These are phyloP conservation scores for Ophiothrix spiculata DNA, from an alignment of 35 echinoderm and acorn worm species.

Conservation along the genomic window DNA sequence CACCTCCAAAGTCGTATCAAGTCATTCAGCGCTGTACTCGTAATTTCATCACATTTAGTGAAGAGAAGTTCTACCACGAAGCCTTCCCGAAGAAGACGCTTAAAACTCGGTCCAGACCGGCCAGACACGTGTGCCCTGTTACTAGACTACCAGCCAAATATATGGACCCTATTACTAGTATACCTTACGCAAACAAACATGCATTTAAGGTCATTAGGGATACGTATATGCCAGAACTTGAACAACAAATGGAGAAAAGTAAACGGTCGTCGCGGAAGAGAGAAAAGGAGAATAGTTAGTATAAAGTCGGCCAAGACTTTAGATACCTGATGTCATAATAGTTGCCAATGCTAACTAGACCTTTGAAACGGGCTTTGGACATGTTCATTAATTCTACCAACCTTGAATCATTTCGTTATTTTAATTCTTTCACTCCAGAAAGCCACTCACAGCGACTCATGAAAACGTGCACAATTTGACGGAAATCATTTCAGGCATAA, in stretches of 20 bases:
- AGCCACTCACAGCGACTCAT: no score
- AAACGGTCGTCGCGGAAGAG: constrained; percentile 32
- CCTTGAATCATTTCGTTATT: no score
- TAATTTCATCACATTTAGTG: constrained; percentile 94
- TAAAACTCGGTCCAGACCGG: constrained; percentile 37
- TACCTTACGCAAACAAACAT: constrained; percentile 88
- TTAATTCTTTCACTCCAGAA: no score
- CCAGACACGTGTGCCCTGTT: constrained; percentile 80
- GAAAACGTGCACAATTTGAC: no score
- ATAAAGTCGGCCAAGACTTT: no score
- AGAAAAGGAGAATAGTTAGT: no score
- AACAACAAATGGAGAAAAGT: constrained; percentile 41
- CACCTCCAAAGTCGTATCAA: not conserved
- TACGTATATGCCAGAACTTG: constrained; percentile 78
- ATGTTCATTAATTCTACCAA: no score
- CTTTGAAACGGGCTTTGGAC: no score
- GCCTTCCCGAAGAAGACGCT: constrained; percentile 47
- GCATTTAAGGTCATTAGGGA: constrained; percentile 95
- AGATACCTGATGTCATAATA: no score
- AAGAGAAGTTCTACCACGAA: constrained; percentile 62
- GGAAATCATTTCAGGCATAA: no score
- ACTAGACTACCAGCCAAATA: constrained; percentile 87
- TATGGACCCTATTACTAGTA: constrained; percentile 89
- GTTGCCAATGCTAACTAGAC: no score
- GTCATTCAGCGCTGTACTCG: constrained; percentile 55